Base-by-base conservation (phyloP, 2,888 invertebrate genomes). In the Atethmia centrago region DNA sequence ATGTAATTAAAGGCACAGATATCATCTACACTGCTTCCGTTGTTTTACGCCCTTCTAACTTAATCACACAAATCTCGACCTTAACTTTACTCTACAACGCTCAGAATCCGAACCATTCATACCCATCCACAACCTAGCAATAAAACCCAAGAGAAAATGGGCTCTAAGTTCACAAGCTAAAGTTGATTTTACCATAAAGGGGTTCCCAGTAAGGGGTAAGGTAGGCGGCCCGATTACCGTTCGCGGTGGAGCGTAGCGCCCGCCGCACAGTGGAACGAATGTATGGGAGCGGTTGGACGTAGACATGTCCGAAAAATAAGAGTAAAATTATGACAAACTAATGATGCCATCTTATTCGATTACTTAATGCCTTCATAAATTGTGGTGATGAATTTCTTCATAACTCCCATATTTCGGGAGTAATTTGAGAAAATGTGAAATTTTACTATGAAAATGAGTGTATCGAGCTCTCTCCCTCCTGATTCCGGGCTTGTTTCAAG, bases 161-260 rank as follows among this genome's bases (percentile, higher is more conserved):
- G 76, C 77, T 76, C 16, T 86, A 79, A 49, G 1, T 1, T 0
- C 7, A 84, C 65, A 42, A 28, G 71, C 78, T 74, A 71, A 40
- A 31, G 82, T 79, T 81, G 0, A 45, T 47, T 53, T 86, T 87
- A 42, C 5, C 2, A 9, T 55, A 42, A 49, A 47, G 9, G 59
- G 47, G 62, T 76, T 28, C 66, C 64, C 71, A 69, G 74, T 78
- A 68, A 81, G 80, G 88, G 80, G 91, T 89, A 87, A 91, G 92
- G 94, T 91, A 93, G 94, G 94, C 94, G 94, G 92, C 90, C 86
- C 92, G 91, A 93, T 93, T 94, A 93, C 92, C 89, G 92, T 78
- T 65, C 84, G 92, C 94, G 92, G 92, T 89, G 94, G 92, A 80
- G 93, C 95, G 94, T 90, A 92, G 92, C 95, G 96, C 95, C 96